Evolutionary conservation across 2,888 invertebrate species (phyloP).

Genomic region (Brachypalpus laphriformis): DNA sequence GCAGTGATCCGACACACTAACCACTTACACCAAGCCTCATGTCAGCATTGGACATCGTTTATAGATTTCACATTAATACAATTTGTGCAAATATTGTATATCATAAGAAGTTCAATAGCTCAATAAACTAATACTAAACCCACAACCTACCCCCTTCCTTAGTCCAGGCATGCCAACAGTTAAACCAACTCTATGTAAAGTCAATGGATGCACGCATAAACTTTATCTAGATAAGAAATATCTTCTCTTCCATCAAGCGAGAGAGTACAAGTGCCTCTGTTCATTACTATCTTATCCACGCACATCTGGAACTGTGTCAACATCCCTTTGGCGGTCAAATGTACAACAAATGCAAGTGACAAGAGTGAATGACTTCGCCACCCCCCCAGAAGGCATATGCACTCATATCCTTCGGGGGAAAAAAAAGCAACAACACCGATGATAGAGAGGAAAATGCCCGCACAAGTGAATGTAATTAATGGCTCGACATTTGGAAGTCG

Average conservation of each 20-base stretch:
- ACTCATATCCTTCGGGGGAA: background rate
- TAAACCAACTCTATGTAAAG: background rate
- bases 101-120: background rate
- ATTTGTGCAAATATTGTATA: too few relatives aligned
- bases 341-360: conserved; percentile 46
- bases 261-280: conserved; percentile 37
- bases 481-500: conserved; percentile 72
- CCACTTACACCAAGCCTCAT: too few relatives aligned
- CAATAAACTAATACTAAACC: background rate
- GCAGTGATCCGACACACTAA: too few relatives aligned
- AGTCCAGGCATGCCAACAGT: too few relatives aligned
- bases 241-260: conserved; percentile 11
- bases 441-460: conserved; percentile 40
- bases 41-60: too few relatives aligned
- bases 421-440: conserved; percentile 13
- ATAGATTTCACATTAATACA: too few relatives aligned
- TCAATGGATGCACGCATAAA: background rate
- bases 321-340: conserved; percentile 58
- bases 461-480: conserved; percentile 65
- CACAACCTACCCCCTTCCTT: too few relatives aligned
- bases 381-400: conserved; percentile 11
- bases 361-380: conserved; percentile 60
- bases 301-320: conserved; percentile 58
- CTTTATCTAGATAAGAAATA: background rate
- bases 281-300: conserved; percentile 24